Conservation (phyloP, 2,797 vertebrate genomes). For the Chaetodon trifasciatus region DNA sequence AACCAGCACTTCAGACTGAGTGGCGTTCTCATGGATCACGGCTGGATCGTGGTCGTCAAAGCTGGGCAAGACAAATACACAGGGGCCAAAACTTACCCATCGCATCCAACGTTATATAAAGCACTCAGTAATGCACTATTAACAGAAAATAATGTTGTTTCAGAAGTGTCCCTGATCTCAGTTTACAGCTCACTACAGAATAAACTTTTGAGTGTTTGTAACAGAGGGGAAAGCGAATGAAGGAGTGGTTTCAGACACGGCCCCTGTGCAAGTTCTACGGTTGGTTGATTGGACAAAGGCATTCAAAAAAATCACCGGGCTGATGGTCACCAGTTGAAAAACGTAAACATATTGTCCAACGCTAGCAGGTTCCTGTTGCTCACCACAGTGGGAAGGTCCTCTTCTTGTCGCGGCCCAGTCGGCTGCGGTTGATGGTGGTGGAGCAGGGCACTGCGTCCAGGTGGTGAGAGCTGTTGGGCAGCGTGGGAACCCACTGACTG, state of each 20-base stretch:
- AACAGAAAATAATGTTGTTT: background rate
- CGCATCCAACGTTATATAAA: background rate
- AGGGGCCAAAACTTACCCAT: background rate
- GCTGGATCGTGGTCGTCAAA: slow-evolving; percentile 99
- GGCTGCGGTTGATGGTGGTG: slow-evolving; percentile 97
- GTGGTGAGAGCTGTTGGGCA: slow-evolving; percentile 98
- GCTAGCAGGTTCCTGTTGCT: slow-evolving; percentile 48
- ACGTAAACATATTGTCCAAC: no score
- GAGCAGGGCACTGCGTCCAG: slow-evolving; percentile 97
- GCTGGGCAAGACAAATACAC: slow-evolving; percentile 72
- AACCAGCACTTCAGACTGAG: slow-evolving; percentile 96
- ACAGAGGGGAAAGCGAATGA: background rate
- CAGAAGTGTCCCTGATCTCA: background rate
- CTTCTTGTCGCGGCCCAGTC: slow-evolving; percentile 97
- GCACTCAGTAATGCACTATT: background rate
- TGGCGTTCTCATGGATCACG: slow-evolving; percentile 98
- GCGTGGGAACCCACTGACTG: slow-evolving; percentile 98
- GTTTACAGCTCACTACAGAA: background rate
- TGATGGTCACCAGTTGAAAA: no score
- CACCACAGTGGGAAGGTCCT: slow-evolving; percentile 97
- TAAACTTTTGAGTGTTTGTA: background rate
- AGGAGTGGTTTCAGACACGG: background rate
- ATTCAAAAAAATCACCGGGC: no score
- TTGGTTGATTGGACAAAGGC: no score
- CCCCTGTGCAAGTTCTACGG: background rate